These are phyloP conservation scores for Tarsius wallacei DNA, from an alignment of 2,797 vertebrate species.

Conservation along the genomic window DNA sequence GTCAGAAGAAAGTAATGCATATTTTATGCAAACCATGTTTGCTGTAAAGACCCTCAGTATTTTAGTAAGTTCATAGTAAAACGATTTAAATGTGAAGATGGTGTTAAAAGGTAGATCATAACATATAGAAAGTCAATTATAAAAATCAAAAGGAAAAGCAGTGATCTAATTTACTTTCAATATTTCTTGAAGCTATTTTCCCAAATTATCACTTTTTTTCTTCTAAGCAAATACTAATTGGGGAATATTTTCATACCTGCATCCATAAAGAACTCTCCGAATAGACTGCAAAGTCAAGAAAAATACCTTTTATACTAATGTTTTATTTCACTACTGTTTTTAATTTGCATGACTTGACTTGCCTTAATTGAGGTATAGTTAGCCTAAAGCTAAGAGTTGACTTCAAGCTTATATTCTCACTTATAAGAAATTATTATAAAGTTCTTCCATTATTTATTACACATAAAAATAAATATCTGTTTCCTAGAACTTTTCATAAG, in stretches of 20 bases:
- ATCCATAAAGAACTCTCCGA: neutral
- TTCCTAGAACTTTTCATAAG: constrained; percentile 31
- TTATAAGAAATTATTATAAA: neutral
- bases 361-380: constrained; percentile 26
- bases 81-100: neutral
- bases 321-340: neutral
- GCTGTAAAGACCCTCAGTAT: neutral
- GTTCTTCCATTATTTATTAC: constrained; percentile 63
- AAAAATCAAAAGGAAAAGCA: neutral
- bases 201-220: too few species aligned
- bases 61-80: neutral
- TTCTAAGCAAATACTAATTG: neutral
- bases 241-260: neutral
- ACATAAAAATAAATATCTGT: constrained; percentile 48
- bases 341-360: constrained; percentile 16
- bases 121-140: neutral
- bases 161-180: neutral
- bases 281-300: neutral
- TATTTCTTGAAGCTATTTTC: neutral
- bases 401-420: constrained; percentile 52
- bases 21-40: neutral
- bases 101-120: neutral
- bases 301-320: neutral
- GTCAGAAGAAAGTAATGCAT: neutral
- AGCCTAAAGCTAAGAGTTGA: neutral